A percentile compares a stretch with the other conserved stretches of the same genome.
Evolutionary conservation across 2,888 invertebrate species (phyloP).

Genomic region (Trichogramma dendrolimi): DNA sequence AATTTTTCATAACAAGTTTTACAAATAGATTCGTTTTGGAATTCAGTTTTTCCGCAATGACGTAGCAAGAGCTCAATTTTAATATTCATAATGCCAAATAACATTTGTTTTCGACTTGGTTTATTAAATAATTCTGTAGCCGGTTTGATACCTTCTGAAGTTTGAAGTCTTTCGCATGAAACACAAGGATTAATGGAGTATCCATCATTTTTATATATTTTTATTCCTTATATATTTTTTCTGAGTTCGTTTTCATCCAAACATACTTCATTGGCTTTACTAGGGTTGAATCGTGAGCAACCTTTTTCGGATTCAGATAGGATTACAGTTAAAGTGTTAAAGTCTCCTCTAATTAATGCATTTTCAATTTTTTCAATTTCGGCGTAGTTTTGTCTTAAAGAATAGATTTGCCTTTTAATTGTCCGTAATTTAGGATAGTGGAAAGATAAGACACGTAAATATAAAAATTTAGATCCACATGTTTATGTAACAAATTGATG

Average conservation of each 20-base stretch:
- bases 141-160: constrained; percentile 23
- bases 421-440: constrained; percentile 24
- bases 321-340: too few species aligned
- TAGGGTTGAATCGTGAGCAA: too few species aligned
- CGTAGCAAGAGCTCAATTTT: too few species aligned
- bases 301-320: too few species aligned
- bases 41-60: constrained; percentile 22
- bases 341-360: too few species aligned
- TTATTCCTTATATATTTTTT: constrained; percentile 25
- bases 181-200: constrained; percentile 26
- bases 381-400: too few species aligned
- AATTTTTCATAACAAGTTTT: constrained; percentile 5
- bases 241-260: constrained; percentile 28
- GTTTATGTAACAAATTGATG: constrained; percentile 8
- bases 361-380: too few species aligned
- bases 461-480: constrained; percentile 29
- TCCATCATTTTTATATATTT: constrained; percentile 25
- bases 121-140: too few species aligned
- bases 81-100: too few species aligned
- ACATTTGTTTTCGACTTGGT: too few species aligned
- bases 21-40: constrained; percentile 25
- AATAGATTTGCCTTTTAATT: not conserved
- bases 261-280: constrained; percentile 18
- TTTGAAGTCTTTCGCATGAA: constrained; percentile 32
- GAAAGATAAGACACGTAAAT: constrained; percentile 19